These are phyloP conservation scores for Solenodon paradoxus DNA, from an alignment of 2,113 vertebrate species.

Conservation along the genomic window DNA sequence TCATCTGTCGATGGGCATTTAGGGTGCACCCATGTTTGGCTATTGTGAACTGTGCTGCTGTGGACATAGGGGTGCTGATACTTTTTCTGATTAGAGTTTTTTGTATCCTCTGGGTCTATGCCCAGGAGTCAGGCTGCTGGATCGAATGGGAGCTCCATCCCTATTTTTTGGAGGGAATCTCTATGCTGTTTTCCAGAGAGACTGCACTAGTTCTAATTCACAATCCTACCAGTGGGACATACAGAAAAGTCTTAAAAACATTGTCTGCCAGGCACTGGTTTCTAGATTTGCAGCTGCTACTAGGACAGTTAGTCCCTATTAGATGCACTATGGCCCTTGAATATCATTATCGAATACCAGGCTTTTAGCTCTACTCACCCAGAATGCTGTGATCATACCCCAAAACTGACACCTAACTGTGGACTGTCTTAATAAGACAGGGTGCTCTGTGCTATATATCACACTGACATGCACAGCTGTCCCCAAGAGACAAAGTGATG, in stretches of 20 bases:
- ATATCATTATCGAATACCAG: neutral
- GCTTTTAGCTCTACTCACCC: neutral
- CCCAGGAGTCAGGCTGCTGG: no score
- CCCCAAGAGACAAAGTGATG: neutral
- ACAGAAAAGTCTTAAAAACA: neutral
- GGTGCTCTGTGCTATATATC: neutral
- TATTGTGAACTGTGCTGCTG: no score
- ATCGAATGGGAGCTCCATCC: no score
- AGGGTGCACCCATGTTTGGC: no score
- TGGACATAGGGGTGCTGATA: no score
- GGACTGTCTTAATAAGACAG: neutral
- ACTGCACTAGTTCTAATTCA: no score
- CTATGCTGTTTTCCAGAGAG: no score
- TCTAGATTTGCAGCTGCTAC: neutral
- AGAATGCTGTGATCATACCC: neutral
- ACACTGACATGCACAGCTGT: neutral
- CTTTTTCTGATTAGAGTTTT: no score
- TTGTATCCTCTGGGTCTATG: no score
- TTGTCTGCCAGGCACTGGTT: neutral
- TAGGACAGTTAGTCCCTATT: neutral
- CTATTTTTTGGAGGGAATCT: no score
- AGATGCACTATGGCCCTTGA: neutral
- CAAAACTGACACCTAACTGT: neutral
- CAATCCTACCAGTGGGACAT: no score
- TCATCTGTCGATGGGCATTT: no score